Evolutionary conservation across 2,888 invertebrate species (phyloP).

Genomic region (Lutraria lutraria): DNA sequence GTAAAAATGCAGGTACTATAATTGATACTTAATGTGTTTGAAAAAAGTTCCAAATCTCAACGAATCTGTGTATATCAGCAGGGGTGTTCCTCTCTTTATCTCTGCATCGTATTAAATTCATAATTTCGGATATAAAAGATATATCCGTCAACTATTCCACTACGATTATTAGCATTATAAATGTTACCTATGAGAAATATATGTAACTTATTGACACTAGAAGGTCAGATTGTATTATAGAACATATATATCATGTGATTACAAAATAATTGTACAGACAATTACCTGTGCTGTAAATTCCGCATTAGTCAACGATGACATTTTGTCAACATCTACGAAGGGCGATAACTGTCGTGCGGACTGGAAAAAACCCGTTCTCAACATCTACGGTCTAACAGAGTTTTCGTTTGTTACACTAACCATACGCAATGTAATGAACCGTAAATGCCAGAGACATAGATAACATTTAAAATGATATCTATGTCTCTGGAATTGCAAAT

Average conservation of each 20-base stretch:
- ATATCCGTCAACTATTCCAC: background rate
- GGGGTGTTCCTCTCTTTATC: no score
- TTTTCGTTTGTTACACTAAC: no score
- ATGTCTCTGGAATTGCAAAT: no score
- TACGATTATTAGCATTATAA: background rate
- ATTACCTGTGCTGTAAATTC: background rate
- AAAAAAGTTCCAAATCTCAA: no score
- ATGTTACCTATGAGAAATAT: background rate
- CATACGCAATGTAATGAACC: no score
- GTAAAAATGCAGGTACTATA: no score
- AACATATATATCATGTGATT: background rate
- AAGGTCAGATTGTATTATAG: background rate
- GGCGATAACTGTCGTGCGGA: background rate
- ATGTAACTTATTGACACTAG: background rate
- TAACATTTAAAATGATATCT: no score
- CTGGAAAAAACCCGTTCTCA: background rate
- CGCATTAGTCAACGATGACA: background rate
- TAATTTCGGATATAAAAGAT: background rate
- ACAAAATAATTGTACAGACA: background rate
- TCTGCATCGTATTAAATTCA: no score
- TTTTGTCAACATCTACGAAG: background rate
- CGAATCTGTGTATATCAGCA: no score
- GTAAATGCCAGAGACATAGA: no score
- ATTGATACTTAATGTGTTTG: no score
- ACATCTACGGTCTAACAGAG: no score